Base-by-base conservation (phyloP, 2,797 vertebrate species). In the Rhinichthys osculus region DNA sequence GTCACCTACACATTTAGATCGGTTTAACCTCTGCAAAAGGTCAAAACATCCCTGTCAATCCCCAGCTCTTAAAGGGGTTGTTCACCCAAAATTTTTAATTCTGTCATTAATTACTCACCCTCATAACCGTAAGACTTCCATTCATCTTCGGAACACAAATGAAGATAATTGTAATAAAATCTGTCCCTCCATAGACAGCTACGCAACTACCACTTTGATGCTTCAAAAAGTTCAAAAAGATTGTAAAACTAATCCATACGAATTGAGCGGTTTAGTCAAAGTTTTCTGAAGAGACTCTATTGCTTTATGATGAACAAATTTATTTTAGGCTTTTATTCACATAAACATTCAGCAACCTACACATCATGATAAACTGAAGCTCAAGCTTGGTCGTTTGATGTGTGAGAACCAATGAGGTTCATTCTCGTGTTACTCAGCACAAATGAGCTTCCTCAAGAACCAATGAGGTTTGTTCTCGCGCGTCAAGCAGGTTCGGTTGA, bases 1-100 rank as follows among this genome's bases (percentile, higher is more conserved):
- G 42, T 50, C 59, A 66, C 21, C 27, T 66, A 33, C 30, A 62
- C n/a, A 83, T 64, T 57, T 50, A 83, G 57, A 66, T 59, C 30
- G 27, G 42, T 64, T 23, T 30, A 74, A 27, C 30, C 40, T 30
- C 9, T 71, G 33, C 33, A 42, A 17, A 38, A 78, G 21, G 14
- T 27, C 21, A 17, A 52, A 70, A 70, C 21, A 52, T 35, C 66
- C 3, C 14, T 23, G 33, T 77, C 23, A 78, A 78, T 27, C 4
- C 7, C 7, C 14, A 9, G 13, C 54, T 23, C 35, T 62, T 59
- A 59, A 57, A 23, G 8, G 54, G 54, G 23, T 59, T 5, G 57
- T 21, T 21, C 52, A 57, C 8, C 3, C 54, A 1, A 10, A 3
- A n/a, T 4, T 0, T 0, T 1, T 0, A 11, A 59, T 59, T 59